These are phyloP conservation scores for Ethmia dodecea DNA, from an alignment of 2,888 invertebrate genomes.

Conservation along the genomic window DNA sequence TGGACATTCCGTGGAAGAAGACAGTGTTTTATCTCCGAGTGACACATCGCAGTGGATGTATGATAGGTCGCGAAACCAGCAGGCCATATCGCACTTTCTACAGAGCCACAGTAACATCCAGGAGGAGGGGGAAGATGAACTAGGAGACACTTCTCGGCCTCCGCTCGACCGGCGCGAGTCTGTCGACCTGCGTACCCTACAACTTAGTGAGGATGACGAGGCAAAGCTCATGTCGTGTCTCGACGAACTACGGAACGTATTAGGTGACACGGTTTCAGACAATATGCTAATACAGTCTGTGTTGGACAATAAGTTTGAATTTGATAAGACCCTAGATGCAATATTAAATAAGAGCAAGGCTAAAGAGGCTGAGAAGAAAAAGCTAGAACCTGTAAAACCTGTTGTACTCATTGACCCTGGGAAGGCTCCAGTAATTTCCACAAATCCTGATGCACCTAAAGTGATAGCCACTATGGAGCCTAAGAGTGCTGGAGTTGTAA, in stretches of 20 bases:
- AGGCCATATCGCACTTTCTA: constrained; percentile 86
- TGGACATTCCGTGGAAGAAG: constrained; percentile 96
- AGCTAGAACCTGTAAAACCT: constrained; percentile 33
- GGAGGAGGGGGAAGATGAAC: constrained; percentile 78
- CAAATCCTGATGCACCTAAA: constrained; percentile 38
- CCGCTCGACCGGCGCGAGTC: constrained; percentile 58
- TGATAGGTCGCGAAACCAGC: constrained; percentile 85
- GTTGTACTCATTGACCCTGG: constrained; percentile 35
- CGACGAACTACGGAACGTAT: constrained; percentile 87
- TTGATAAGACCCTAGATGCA: constrained; percentile 84
- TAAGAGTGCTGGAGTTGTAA: constrained; percentile 54
- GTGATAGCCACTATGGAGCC: constrained; percentile 63
- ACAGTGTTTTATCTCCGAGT: constrained; percentile 92
- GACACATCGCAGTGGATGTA: constrained; percentile 91
- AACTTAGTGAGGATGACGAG: constrained; percentile 82
- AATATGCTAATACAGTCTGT: constrained; percentile 84
- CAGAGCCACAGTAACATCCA: constrained; percentile 86
- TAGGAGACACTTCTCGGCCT: constrained; percentile 30
- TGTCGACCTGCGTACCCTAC: constrained; percentile 62
- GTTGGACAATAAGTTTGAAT: constrained; percentile 84
- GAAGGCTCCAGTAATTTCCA: constrained; percentile 43
- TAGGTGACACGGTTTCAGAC: constrained; percentile 87
- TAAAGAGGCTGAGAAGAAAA: constrained; percentile 29
- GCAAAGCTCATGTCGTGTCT: constrained; percentile 89
- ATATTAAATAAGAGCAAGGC: constrained; percentile 73